Conservation (phyloP, 2,113 vertebrate genomes). For the Hymenochirus boettgeri region DNA sequence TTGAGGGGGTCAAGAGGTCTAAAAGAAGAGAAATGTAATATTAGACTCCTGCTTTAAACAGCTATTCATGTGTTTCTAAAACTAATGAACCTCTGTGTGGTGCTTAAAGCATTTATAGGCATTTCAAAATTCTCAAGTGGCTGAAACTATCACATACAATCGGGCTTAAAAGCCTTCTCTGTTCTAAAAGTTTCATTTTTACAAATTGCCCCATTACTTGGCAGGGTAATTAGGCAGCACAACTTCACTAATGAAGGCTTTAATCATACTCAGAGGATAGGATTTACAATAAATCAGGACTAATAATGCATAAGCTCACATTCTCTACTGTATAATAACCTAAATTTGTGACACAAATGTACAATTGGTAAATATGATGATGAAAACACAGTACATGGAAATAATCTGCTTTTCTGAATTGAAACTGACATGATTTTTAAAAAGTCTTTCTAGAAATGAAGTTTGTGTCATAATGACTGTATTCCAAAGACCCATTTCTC, state of each 20-base stretch:
- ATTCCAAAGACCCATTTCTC: constrained; percentile 24
- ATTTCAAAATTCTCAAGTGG: constrained; percentile 42
- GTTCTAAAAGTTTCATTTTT: constrained; percentile 56
- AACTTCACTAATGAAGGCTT: constrained; percentile 60
- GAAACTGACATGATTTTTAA: constrained; percentile 11
- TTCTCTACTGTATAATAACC: constrained; percentile 24
- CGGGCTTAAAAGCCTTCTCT: constrained; percentile 64
- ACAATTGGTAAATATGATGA: constrained; percentile 22
- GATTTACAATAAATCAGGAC: constrained; percentile 50
- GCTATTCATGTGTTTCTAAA: constrained; percentile 11
- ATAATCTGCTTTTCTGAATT: constrained; percentile 4
- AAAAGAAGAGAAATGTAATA: background rate
- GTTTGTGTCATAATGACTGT: constrained; percentile 9
- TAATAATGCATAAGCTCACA: constrained; percentile 28
- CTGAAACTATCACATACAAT: constrained; percentile 61
- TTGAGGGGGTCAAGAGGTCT: constrained; percentile 8
- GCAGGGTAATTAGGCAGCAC: constrained; percentile 56
- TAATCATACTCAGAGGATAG: constrained; percentile 53
- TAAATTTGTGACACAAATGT: constrained; percentile 30
- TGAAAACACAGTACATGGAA: constrained; percentile 1
- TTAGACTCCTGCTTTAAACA: constrained; percentile 9
- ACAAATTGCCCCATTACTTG: constrained; percentile 62
- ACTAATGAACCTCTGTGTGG: constrained; percentile 22
- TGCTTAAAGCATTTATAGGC: constrained; percentile 25
- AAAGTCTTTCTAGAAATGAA: constrained; percentile 30